Evolutionary conservation across 23 tunicate species (phyloP), one percentile per base, ranked within the genome.

Genomic region (Styela clava): DNA sequence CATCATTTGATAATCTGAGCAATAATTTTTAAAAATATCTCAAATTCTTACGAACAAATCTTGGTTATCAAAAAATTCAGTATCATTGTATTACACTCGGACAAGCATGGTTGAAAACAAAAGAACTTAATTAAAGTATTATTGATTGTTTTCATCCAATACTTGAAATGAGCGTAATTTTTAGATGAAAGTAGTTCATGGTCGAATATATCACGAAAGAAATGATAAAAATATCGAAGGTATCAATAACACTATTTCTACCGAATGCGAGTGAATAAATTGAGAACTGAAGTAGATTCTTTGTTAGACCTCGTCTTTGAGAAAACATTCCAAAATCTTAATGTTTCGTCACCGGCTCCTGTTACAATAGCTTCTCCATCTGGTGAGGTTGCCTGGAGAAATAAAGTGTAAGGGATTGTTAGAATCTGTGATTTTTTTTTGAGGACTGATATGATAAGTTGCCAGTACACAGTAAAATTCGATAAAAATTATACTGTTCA

Each of bases 311-410:
- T 90, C n/a, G 95, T 65, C 65, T 94, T 94, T 2, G 98, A 85
- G 69, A 94, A 94, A 35, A 94, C 98, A 74, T 94, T 94, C 98
- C 98, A 94, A 74, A 94, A 94, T 64, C 98, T 78, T 26, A 94
- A 79, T 3, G 98, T 94, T 82, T 94, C 98, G 52, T 94, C 98
- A 16, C 98, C 98, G 32, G 98, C 98, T 20, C 98, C 98, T 30
- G 98, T 94, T 24, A 94, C 98, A 34, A 94, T 94, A 12, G 95
- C 94, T 61, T 88, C 98, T 20, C 98, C 98, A 61, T 94, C 98
- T 19, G 98, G 98, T 0, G 91, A 85, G 31, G 94, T 88, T 19
- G 98, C 98, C 98, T 93, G 69, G 19, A 25, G 23, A 82, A 18
- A 24, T 7, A 72, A n/a, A n/a, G n/a, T n/a, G n/a, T n/a, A n/a